phyloP scores from a whole-genome alignment of 2,797 vertebrate species.

The Melanotaenia pygmaea region DNA sequence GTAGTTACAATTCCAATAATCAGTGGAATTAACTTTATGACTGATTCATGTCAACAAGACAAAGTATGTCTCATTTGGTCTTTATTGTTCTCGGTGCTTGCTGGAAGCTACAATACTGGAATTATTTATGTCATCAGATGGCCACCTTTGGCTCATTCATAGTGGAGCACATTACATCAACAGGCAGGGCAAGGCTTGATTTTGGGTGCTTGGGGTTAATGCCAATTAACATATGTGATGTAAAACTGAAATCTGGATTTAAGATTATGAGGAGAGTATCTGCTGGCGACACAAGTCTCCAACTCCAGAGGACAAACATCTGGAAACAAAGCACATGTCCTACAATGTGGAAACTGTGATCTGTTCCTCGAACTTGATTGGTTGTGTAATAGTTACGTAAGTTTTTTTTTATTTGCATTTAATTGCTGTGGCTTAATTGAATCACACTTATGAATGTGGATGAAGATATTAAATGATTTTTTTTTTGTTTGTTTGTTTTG shows the following conservation, averaged over 20 bases:
- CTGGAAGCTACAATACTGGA: constrained; percentile 12
- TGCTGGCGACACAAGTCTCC: constrained; percentile 42
- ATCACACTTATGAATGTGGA: neutral
- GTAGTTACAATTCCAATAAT: neutral
- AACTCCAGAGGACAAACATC: constrained; percentile 36
- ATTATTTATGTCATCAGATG: constrained; percentile 14
- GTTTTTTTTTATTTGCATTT: neutral
- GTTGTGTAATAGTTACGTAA: constrained; percentile 30
- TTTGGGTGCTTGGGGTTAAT: constrained; percentile 52
- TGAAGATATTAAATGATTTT: neutral
- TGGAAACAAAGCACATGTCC: constrained; percentile 43
- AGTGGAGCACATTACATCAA: constrained; percentile 56
- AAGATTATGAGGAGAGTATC: constrained; percentile 53
- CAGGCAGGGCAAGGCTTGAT: constrained; percentile 55
- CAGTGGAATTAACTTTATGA: neutral
- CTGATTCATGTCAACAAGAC: neutral
- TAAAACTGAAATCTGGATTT: constrained; percentile 66
- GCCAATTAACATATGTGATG: constrained; percentile 52
- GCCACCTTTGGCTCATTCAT: constrained; percentile 32
- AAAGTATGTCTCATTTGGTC: neutral
- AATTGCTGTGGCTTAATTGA: neutral
- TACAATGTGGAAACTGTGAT: constrained; percentile 58
- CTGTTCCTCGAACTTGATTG: constrained; percentile 34
- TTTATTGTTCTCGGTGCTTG: neutral
- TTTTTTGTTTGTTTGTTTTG: neutral